A percentile compares a stretch with the other conserved stretches of the same genome.
Evolutionary conservation across 2,888 invertebrate species (phyloP).

Genomic region (Pseudeuparius sepicola): DNA sequence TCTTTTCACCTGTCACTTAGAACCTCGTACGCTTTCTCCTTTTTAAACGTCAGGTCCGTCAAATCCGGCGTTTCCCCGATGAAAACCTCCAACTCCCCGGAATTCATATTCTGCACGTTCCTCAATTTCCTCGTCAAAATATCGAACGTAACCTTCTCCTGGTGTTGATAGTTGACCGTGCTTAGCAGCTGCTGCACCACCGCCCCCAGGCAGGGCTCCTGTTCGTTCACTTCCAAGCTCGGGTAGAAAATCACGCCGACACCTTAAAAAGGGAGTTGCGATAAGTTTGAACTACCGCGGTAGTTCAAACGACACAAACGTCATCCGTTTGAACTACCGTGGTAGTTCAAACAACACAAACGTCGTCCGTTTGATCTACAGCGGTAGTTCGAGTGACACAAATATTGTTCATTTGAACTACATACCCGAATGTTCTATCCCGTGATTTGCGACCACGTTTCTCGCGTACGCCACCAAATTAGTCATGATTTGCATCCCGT

Average conservation of each 20-base stretch:
- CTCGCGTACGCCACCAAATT: conserved; percentile 63
- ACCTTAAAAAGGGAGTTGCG: no score
- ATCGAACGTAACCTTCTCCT: conserved; percentile 42
- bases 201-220: conserved; percentile 42
- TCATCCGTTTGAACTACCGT: no score
- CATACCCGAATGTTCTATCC: conserved; percentile 43
- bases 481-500: conserved; percentile 53
- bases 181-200: conserved; percentile 47
- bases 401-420: no score
- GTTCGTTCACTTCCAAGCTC: conserved; percentile 36
- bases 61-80: conserved; percentile 32
- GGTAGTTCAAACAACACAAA: no score
- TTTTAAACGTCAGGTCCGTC: conserved; percentile 30
- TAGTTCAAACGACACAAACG: no score
- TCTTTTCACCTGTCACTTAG: conserved; percentile 45
- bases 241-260: conserved; percentile 46
- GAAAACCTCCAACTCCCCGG: conserved; percentile 46
- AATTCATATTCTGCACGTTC: conserved; percentile 43
- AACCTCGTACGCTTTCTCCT: conserved; percentile 39
- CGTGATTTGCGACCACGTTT: conserved; percentile 51
- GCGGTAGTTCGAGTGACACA: no score
- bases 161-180: conserved; percentile 45
- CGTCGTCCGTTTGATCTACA: no score
- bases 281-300: no score
- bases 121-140: conserved; percentile 41